A percentile compares a stretch with the other conserved stretches of the same genome.
phyloP scores from a whole-genome alignment of 2,113 vertebrate genomes.

The Ammodytes marinus region DNA sequence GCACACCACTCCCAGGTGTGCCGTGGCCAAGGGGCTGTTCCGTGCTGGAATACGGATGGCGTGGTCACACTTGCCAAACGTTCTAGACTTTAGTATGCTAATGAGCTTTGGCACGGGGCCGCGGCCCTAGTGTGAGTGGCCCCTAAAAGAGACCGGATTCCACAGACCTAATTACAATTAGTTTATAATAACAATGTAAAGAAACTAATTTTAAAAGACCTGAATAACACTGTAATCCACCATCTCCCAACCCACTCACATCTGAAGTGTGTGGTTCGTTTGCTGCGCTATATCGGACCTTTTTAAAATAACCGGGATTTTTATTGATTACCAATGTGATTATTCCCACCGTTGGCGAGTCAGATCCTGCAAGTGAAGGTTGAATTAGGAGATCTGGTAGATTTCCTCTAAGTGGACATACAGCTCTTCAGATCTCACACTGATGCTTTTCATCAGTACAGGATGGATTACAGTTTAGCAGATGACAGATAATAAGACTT shows the following conservation, averaged over 20 bases:
- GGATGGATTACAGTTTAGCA: too few relatives aligned
- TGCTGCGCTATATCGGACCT: constrained; percentile 85
- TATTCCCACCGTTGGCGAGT: constrained; percentile 36
- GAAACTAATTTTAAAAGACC: constrained; percentile 94
- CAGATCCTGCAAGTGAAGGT: constrained; percentile 28
- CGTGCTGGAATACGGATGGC: too few relatives aligned
- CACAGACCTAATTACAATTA: constrained; percentile 98
- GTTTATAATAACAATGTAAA: constrained; percentile 99
- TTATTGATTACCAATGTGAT: constrained; percentile 72
- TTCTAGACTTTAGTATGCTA: too few relatives aligned
- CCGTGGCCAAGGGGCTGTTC: too few relatives aligned
- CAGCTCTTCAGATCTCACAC: constrained; percentile 33
- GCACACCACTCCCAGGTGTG: too few relatives aligned
- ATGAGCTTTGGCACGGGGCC: too few relatives aligned
- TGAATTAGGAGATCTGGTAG: constrained; percentile 48
- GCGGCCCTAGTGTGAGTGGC: too few relatives aligned
- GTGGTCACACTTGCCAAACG: too few relatives aligned
- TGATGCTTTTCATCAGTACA: constrained; percentile 22
- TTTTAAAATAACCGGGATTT: constrained; percentile 72
- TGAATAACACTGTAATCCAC: constrained; percentile 94
- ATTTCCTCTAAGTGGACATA: constrained; percentile 42
- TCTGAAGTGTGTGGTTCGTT: constrained; percentile 86
- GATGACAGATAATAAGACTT: too few relatives aligned
- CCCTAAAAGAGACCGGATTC: constrained; percentile 97
- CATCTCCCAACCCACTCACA: constrained; percentile 89